These are phyloP conservation scores for Gorsachius goisagi DNA, from an alignment of 2,113 vertebrate genomes.

Conservation along the genomic window DNA sequence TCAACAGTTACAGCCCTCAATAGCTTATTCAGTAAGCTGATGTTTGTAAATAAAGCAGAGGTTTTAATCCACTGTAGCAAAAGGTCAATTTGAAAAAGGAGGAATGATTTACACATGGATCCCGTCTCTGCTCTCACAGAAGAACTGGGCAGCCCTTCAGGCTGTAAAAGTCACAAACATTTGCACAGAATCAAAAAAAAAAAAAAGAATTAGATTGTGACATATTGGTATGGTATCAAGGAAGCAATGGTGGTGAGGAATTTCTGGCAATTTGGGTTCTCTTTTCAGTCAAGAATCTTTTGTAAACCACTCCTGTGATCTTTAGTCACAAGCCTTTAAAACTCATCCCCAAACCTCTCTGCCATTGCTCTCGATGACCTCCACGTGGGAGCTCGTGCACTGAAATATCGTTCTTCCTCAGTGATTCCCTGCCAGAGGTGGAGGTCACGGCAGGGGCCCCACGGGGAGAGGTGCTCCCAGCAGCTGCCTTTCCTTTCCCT, in stretches of 20 bases:
- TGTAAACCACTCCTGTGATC: background rate
- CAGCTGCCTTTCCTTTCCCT: background rate
- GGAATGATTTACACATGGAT: background rate
- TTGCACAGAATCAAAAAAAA: background rate
- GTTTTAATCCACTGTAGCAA: background rate
- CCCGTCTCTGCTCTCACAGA: background rate
- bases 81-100: background rate
- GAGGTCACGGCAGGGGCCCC: background rate
- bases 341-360: background rate
- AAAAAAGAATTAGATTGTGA: background rate
- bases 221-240: background rate
- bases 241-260: background rate
- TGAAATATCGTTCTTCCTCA: background rate
- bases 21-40: background rate
- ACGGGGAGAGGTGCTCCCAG: background rate
- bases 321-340: background rate
- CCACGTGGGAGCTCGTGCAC: background rate
- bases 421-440: background rate
- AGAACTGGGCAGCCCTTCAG: background rate
- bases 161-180: background rate
- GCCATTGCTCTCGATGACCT: background rate
- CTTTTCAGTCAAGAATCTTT: background rate
- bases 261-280: background rate
- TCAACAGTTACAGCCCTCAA: background rate
- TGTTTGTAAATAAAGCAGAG: constrained; percentile 30